phyloP scores from a whole-genome alignment of 2,888 invertebrate genomes.

The Synergus itoensis region DNA sequence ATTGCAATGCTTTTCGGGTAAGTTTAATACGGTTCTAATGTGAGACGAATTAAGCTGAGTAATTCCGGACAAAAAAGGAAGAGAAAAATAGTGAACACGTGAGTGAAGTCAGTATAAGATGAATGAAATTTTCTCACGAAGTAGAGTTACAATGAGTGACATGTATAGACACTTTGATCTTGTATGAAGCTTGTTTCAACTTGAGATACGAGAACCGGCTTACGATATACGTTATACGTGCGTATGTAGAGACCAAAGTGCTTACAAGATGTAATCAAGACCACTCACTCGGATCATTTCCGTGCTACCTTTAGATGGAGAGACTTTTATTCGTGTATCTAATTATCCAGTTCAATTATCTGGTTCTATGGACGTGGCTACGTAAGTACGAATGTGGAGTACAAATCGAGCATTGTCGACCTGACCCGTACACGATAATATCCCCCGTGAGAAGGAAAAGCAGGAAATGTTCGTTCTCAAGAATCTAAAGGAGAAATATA shows the following conservation, averaged over 20 bases:
- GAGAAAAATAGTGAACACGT: conserved; percentile 3
- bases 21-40: not conserved
- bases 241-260: conserved; percentile 25
- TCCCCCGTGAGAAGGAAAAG: conserved; percentile 37
- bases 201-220: not conserved
- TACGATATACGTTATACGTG: not conserved
- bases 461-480: conserved; percentile 39
- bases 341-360: conserved; percentile 41
- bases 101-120: not conserved
- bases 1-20: not conserved
- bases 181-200: not conserved
- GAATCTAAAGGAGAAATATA: conserved; percentile 32
- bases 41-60: not conserved
- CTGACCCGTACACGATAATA: conserved; percentile 35
- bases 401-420: conserved; percentile 40
- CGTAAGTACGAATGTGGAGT: conserved; percentile 30
- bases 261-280: conserved; percentile 33
- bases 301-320: not conserved
- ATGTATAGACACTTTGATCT: not conserved
- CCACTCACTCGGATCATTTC: conserved; percentile 33
- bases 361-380: conserved; percentile 18
- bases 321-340: conserved; percentile 32
- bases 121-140: not conserved
- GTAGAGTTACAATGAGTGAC: not conserved
- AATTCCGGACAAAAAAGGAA: not conserved